A percentile compares a stretch with the other conserved stretches of the same genome.
phyloP scores from a whole-genome alignment of 2,797 vertebrate species.

The Anomalospiza imberbis region DNA sequence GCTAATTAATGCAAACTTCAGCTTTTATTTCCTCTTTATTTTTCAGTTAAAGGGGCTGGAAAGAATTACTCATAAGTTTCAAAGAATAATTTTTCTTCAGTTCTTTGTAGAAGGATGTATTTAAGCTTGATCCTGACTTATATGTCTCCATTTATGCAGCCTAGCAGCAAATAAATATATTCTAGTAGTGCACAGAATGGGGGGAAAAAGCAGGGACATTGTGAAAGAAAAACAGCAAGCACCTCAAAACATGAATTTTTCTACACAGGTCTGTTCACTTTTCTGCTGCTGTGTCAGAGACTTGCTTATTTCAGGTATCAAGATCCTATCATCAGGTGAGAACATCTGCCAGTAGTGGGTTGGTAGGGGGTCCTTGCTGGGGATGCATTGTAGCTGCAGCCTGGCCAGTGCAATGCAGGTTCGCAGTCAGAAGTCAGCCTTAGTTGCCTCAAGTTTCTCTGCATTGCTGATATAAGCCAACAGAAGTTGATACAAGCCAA shows the following conservation, averaged over 20 bases:
- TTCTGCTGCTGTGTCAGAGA: background rate
- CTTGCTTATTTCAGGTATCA: background rate
- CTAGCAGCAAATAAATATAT: background rate
- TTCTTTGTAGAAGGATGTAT: background rate
- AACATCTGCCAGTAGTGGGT: background rate
- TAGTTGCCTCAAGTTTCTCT: background rate
- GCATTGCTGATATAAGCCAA: background rate
- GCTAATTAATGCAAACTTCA: background rate
- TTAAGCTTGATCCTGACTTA: background rate
- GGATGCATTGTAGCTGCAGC: background rate
- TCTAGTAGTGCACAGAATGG: background rate
- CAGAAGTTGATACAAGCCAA: background rate
- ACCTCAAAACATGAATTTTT: background rate
- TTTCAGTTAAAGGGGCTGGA: background rate
- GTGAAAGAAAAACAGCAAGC: background rate
- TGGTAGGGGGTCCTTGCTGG: background rate
- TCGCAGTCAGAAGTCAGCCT: background rate
- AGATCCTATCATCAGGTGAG: background rate
- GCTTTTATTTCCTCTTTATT: background rate
- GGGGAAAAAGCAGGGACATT: background rate
- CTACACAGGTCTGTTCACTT: background rate
- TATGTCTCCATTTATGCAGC: background rate
- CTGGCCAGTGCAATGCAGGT: background rate
- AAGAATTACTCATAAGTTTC: background rate
- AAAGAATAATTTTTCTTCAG: background rate